Percentiles rank a stretch among this genome's conserved stretches.
phyloP scores from a whole-genome alignment of 2,113 vertebrate genomes.

The Dasyprocta punctata region DNA sequence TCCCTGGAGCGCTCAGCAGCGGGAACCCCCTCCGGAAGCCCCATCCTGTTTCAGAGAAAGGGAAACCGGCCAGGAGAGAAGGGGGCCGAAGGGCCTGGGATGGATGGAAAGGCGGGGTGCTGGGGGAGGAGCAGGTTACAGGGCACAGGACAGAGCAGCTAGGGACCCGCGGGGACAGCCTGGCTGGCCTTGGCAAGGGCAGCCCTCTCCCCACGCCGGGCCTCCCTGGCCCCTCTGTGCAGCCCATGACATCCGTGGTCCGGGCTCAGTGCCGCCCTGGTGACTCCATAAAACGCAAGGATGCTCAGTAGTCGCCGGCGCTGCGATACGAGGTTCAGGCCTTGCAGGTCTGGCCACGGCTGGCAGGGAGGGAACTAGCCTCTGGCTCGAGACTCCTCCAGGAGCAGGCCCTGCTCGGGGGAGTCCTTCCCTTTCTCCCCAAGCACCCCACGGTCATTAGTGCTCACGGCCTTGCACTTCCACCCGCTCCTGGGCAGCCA shows the following conservation, averaged over 20 bases:
- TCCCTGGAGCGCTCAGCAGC: not conserved
- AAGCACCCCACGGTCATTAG: not conserved
- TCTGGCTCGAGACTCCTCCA: not conserved
- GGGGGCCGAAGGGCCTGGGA: not conserved
- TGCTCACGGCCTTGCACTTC: not conserved
- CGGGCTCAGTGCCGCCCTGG: not conserved
- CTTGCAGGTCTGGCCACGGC: not conserved
- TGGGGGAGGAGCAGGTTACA: not conserved
- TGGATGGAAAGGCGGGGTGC: not conserved
- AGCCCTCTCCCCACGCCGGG: not conserved
- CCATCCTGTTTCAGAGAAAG: conserved; percentile 32
- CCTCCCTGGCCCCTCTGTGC: not conserved
- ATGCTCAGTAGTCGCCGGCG: not conserved
- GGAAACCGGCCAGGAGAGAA: not conserved
- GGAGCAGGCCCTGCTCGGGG: not conserved
- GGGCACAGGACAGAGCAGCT: not conserved
- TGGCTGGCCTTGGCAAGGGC: not conserved
- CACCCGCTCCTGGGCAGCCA: not conserved
- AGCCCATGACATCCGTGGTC: not conserved
- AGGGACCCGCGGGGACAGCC: not conserved
- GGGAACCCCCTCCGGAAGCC: not conserved
- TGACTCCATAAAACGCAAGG: not conserved
- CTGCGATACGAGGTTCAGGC: not conserved
- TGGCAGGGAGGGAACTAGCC: too few species aligned
- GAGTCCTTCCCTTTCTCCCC: not conserved